Base-by-base conservation (phyloP, 2,113 vertebrate species). In the Petromus typicus region DNA sequence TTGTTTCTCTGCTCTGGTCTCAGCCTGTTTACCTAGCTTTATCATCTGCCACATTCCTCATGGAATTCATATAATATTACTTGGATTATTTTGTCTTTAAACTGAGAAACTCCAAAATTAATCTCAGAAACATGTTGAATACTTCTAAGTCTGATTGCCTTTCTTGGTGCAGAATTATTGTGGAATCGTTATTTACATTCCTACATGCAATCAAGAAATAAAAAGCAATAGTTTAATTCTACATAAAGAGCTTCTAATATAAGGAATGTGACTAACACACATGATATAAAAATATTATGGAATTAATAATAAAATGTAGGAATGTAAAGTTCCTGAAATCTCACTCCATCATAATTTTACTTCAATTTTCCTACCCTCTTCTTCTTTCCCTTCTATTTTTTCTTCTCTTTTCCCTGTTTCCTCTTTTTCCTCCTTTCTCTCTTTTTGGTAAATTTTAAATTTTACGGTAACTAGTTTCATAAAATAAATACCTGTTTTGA, bases 91-190 rank as follows among this genome's bases (percentile, higher is more conserved):
- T 48, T 2, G 6, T 6, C 32, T 9, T 30, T 11, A 93, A 57
- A 82, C 30, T 7, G 14, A 95, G 71, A 83, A 71, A 30, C 67
- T 61, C 23, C 48, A 82, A 73, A 71, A 48, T 64, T 32, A 56
- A 92, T 51, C 45, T 86, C 48, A 78, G 40, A 86, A 54, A 83
- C 22, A 78, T 48, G 56, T 5, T 79, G 22, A 79, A 7, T 43
- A 89, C 76, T 78, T 73, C 73, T 54, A 73, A 96, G 89, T 51
- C 64, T 69, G 37, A 89, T 16, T 79, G 20, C 22, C 84, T 88
- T 91, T 75, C 63, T 63, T 69, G 25, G 43, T 13, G 14, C 32
- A 85, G 4, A 30, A 92, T 9, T 25, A 2, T 32, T 75, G 9
- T 27, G 12, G 34, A 85, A 37, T 84, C 78, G 83, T 43, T 32